Evolutionary conservation across 2,888 invertebrate genomes (phyloP).

Genomic region (Drosophila aldrichi): DNA sequence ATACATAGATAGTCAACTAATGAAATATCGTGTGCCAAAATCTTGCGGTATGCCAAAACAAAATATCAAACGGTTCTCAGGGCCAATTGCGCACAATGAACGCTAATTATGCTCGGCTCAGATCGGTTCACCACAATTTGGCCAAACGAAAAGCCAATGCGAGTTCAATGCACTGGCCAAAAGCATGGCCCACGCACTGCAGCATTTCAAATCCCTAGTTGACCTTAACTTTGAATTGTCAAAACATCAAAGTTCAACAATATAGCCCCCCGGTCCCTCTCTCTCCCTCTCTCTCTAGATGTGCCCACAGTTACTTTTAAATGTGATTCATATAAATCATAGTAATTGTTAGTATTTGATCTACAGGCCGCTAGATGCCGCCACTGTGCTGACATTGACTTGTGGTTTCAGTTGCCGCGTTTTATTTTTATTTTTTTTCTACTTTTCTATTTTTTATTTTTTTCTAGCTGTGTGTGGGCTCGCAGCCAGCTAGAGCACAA

Average conservation of each 20-base stretch:
- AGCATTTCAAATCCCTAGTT: conserved; percentile 80
- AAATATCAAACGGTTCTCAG: conserved; percentile 53
- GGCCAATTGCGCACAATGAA: conserved; percentile 71
- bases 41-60: conserved; percentile 44
- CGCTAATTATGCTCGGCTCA: conserved; percentile 66
- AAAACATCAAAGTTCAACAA: conserved; percentile 71
- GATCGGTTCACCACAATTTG: conserved; percentile 15
- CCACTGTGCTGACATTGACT: conserved; percentile 82
- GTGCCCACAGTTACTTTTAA: conserved; percentile 19
- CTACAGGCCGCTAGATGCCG: conserved; percentile 61
- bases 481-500: conserved; percentile 53
- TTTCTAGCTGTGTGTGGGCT: conserved; percentile 75
- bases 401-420: conserved; percentile 75
- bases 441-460: background rate
- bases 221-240: conserved; percentile 81
- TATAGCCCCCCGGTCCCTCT: conserved; percentile 2
- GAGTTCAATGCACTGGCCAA: conserved; percentile 67
- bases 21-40: conserved; percentile 67
- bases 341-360: conserved; percentile 16
- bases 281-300: background rate
- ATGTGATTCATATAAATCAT: conserved; percentile 31
- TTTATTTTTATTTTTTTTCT: no score
- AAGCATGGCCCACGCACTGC: conserved; percentile 57
- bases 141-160: conserved; percentile 23
- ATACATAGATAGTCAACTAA: conserved; percentile 38